These are phyloP conservation scores for Drosophila mauritiana DNA, from an alignment of 1,140 invertebrate species.

Conservation along the genomic window DNA sequence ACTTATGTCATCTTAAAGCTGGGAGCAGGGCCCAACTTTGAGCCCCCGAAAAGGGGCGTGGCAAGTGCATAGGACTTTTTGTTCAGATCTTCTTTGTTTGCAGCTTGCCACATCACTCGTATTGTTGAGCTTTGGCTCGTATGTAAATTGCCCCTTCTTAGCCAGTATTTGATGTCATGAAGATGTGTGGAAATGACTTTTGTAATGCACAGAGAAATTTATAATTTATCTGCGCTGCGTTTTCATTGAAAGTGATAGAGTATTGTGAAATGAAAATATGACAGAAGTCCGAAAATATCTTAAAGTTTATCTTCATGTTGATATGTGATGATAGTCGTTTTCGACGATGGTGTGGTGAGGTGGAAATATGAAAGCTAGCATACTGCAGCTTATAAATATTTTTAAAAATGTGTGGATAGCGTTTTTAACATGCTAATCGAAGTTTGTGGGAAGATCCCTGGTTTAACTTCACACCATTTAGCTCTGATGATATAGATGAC, in stretches of 20 bases:
- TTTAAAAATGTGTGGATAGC: not conserved
- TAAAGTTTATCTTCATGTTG: conserved; percentile 10
- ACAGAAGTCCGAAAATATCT: conserved; percentile 3
- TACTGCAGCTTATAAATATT: not conserved
- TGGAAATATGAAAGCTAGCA: not conserved
- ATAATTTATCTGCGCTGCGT: conserved; percentile 24
- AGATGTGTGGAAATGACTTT: conserved; percentile 56
- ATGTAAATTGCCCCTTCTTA: conserved; percentile 46
- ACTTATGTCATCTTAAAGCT: conserved; percentile 67
- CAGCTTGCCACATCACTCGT: conserved; percentile 55
- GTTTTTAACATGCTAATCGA: not conserved
- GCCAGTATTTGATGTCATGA: conserved; percentile 27
- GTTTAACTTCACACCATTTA: conserved; percentile 18
- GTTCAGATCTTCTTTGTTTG: conserved; percentile 41
- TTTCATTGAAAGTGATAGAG: conserved; percentile 36
- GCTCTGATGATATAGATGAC: conserved; percentile 7
- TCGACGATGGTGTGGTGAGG: not conserved
- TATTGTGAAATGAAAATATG: conserved; percentile 15
- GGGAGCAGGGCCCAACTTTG: conserved; percentile 2
- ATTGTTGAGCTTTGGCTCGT: conserved; percentile 41
- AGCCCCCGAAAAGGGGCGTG: conserved; percentile 41
- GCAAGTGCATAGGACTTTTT: conserved; percentile 65
- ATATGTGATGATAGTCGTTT: conserved; percentile 6
- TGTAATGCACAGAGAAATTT: conserved; percentile 34
- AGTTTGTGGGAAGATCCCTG: conserved; percentile 2